phyloP scores from a whole-genome alignment of 2,888 invertebrate species.

The Ditula angustiorana region DNA sequence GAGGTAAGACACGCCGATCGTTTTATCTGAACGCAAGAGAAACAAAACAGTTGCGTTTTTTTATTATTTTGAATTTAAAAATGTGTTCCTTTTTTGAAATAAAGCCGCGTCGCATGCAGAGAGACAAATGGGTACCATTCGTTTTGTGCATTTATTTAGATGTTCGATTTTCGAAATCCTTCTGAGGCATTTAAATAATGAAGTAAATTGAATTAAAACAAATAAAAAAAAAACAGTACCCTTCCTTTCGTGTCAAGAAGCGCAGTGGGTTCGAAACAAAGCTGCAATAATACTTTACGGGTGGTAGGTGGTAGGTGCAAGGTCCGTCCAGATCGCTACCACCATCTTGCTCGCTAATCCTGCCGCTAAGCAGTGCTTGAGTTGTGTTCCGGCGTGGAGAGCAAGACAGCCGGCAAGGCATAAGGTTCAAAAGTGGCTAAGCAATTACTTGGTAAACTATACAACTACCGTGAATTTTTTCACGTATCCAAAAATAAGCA shows the following conservation, averaged over 20 bases:
- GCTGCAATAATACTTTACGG: too few species aligned
- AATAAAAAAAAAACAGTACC: neutral
- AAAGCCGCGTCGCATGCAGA: constrained; percentile 62
- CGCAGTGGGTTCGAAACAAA: neutral
- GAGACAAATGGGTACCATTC: constrained; percentile 70
- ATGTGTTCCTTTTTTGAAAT: constrained; percentile 59
- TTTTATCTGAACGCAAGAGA: constrained; percentile 56
- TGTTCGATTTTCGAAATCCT: constrained; percentile 50
- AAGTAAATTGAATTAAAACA: constrained; percentile 36
- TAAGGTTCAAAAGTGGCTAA: too few species aligned
- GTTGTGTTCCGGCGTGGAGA: too few species aligned
- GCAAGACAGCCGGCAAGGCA: too few species aligned
- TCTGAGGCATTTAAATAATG: constrained; percentile 15
- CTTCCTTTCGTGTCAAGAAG: constrained; percentile 11
- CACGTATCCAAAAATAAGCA: too few species aligned
- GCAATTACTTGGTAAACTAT: too few species aligned
- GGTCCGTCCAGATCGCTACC: too few species aligned
- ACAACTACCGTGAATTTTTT: too few species aligned
- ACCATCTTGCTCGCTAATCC: too few species aligned
- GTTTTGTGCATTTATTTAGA: constrained; percentile 63
- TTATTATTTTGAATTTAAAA: constrained; percentile 59
- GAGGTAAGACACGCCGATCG: constrained; percentile 42
- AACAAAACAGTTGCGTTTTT: constrained; percentile 63
- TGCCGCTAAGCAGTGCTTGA: too few species aligned
- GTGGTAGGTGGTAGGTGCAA: too few species aligned